Base-by-base conservation (phyloP, 2,888 invertebrate species). In the Taenaris catops region DNA sequence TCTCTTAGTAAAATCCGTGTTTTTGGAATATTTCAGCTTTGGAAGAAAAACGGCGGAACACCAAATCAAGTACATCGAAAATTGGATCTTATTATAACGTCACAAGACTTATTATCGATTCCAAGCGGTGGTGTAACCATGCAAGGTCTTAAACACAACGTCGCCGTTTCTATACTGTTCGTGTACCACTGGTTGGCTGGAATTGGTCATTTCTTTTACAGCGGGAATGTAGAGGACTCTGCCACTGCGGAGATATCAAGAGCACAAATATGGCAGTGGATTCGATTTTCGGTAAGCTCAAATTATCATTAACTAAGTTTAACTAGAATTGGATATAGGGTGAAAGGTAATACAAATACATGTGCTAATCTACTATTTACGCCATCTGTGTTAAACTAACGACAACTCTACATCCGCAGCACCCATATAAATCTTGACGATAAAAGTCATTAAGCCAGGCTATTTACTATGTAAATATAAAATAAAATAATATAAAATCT, bases 181-280 rank as follows among this genome's bases (percentile, higher is more conserved):
- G 87, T 93, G 25, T 91, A 90, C 55, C 87, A 92, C 48, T 93
- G 93, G 93, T 59, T 93, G 41, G 87, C 83, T 1, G 93, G 92
- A 0, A 80, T 83, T 12, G 93, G 93, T 0, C 91, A 92, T 55
- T 93, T 92, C 63, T 87, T 89, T 51, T 88, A 90, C 41, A 88
- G 87, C 42, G 91, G 90, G 5, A 84, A 88, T 10, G 89, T 93
- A 11, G 93, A 93, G 60, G 93, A 93, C 60, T 92, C 92, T 0
- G 93, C 93, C 2, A 93, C 93, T 0, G 93, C 93, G 1, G 93
- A 93, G 67, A 93, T 93, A 56, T 92, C 92, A 0, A 79, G 93
- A 31, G 89, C 89, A 11, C 93, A 93, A 69, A 86, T 93, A 35
- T 93, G 93, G 93, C 93, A 93, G 63, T 93, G 93, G 91, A 34